Percentiles rank a stretch among this genome's conserved stretches.
Conservation (phyloP, 2,888 invertebrate genomes). For the Scaptomyza flava region DNA sequence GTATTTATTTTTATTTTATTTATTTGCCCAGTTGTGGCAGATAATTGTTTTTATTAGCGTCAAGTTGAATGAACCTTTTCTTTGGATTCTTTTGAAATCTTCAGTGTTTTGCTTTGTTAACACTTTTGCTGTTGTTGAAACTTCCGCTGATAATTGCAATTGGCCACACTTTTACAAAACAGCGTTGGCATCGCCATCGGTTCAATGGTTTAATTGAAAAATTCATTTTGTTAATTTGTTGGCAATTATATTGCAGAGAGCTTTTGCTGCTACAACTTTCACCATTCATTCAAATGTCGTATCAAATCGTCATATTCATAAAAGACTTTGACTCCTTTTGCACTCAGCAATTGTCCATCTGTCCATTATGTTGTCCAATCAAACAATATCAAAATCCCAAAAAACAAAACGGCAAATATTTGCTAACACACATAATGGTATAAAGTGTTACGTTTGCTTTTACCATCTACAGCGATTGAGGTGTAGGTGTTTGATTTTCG, state of each 20-base stretch:
- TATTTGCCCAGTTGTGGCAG: neutral
- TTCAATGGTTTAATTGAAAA: slow-evolving; percentile 54
- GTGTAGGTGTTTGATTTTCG: slow-evolving; percentile 54
- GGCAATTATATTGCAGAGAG: slow-evolving; percentile 53
- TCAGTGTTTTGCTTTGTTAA: slow-evolving; percentile 34
- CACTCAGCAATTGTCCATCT: slow-evolving; percentile 27
- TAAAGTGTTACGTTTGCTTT: slow-evolving; percentile 37
- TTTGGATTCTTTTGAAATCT: slow-evolving; percentile 59
- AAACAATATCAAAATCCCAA: slow-evolving; percentile 25
- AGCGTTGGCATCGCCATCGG: neutral
- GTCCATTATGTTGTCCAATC: slow-evolving; percentile 23
- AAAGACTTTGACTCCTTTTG: slow-evolving; percentile 48
- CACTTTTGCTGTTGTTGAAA: slow-evolving; percentile 36
- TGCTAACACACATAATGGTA: neutral
- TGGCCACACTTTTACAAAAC: slow-evolving; percentile 54
- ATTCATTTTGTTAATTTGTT: slow-evolving; percentile 65
- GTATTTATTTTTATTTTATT: neutral
- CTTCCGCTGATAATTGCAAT: slow-evolving; percentile 55
- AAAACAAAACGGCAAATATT: slow-evolving; percentile 13
- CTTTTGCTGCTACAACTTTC: slow-evolving; percentile 51
- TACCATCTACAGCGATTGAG: slow-evolving; percentile 29
- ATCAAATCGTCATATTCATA: slow-evolving; percentile 44
- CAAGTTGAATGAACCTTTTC: slow-evolving; percentile 52
- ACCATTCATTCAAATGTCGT: slow-evolving; percentile 48
- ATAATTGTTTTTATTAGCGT: slow-evolving; percentile 58